phyloP scores from a whole-genome alignment of 2,797 vertebrate genomes.

The Urosaurus nigricauda region DNA sequence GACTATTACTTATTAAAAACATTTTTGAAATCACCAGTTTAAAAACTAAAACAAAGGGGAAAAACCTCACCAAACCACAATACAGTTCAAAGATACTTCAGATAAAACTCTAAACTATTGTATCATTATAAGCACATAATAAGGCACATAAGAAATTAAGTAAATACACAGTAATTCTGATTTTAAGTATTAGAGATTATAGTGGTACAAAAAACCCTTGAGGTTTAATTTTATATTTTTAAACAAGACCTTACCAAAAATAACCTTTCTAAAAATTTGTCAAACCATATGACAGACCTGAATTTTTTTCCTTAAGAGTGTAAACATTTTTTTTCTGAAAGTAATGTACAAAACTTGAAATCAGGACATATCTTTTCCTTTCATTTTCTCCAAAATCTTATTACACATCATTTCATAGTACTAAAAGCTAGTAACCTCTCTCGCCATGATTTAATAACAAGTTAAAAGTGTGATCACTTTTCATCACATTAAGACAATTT shows the following conservation, averaged over 20 bases:
- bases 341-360: conserved; percentile 74
- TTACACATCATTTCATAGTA: conserved; percentile 60
- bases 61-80: conserved; percentile 80
- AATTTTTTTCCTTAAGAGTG: conserved; percentile 84
- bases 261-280: conserved; percentile 87
- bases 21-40: conserved; percentile 73
- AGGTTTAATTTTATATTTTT: conserved; percentile 80
- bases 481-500: conserved; percentile 56
- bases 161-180: conserved; percentile 86
- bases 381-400: conserved; percentile 68
- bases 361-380: conserved; percentile 66
- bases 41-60: conserved; percentile 71
- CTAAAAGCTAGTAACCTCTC: conserved; percentile 36
- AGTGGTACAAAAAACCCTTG: conserved; percentile 86
- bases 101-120: conserved; percentile 82
- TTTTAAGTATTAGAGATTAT: conserved; percentile 81
- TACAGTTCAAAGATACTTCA: conserved; percentile 81
- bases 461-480: conserved; percentile 47
- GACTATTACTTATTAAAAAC: conserved; percentile 76
- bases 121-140: conserved; percentile 85
- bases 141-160: conserved; percentile 91
- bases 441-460: conserved; percentile 55
- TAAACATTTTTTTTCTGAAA: conserved; percentile 81
- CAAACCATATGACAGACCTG: conserved; percentile 86
- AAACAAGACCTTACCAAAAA: conserved; percentile 88